Percentiles rank a stretch among this genome's conserved stretches.
These are phyloP conservation scores for Pogonomyrmex californicus DNA, from an alignment of 1,140 invertebrate species.

Conservation along the genomic window DNA sequence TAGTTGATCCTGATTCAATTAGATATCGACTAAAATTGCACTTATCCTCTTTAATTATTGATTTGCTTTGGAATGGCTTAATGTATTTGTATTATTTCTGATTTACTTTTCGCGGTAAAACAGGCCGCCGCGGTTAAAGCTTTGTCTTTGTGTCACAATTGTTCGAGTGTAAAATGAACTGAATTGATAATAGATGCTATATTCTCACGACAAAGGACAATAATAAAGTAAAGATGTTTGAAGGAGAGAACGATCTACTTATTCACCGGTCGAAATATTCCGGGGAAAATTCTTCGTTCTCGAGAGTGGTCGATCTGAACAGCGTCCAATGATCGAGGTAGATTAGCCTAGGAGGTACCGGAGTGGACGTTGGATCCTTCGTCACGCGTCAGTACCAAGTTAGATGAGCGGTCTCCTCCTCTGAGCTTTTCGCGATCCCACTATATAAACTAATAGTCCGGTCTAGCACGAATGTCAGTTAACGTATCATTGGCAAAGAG, in stretches of 20 bases:
- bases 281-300: conserved; percentile 27
- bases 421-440: conserved; percentile 71
- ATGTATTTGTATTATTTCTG: conserved; percentile 4
- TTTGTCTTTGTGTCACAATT: neutral
- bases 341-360: conserved; percentile 55
- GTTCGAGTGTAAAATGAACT: conserved; percentile 71
- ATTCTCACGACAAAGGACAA: conserved; percentile 30
- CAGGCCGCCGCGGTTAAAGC: neutral
- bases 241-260: conserved; percentile 50
- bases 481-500: conserved; percentile 65
- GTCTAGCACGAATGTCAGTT: conserved; percentile 73
- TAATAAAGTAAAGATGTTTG: neutral
- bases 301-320: conserved; percentile 10
- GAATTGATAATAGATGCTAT: conserved; percentile 51
- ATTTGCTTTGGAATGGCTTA: neutral
- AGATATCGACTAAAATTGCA: neutral
- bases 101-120: conserved; percentile 40
- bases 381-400: conserved; percentile 83
- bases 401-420: conserved; percentile 80
- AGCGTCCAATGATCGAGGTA: conserved; percentile 72
- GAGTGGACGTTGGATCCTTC: conserved; percentile 77
- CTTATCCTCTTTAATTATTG: neutral
- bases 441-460: conserved; percentile 83
- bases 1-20: neutral
- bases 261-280: conserved; percentile 54